Evolutionary conservation across 2,113 vertebrate species (phyloP), one percentile per base, ranked within the genome.

Genomic region (Pituophis catenifer): DNA sequence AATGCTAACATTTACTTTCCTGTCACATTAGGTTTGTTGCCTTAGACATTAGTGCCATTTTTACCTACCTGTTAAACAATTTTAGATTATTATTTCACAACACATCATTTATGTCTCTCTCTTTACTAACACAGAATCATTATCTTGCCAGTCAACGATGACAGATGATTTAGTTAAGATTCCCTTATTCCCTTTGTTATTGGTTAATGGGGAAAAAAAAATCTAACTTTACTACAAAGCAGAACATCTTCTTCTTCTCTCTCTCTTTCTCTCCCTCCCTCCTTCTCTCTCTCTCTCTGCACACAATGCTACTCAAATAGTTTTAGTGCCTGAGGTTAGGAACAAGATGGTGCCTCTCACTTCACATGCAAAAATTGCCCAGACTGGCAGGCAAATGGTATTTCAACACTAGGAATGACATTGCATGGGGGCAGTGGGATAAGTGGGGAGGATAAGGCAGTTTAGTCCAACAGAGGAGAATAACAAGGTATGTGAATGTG

Each of bases 41-140:
- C 0, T 15, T 26, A 91, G 89, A 38, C 0, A 81, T 93, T 93
- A 94, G 62, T 89, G 17, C 1, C 89, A n/a, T 88, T 95, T 95
- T 94, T n/a, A 88, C 3, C 89, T 58, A 55, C 5, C 12, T 89
- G n/a, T 94, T 93, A 94, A 94, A 94, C n/a, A 94, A 85, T 93
- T 93, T 93, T 0, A 0, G 93, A 50, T 59, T 94, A 81, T 89
- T 94, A 8, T 33, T 94, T 93, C 21, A 87, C 92, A 94, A 93
- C 91, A 93, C 13, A 88, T 91, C 3, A 50, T 75, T 95, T 94
- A 15, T 90, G 7, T 86, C 44, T 48, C 57, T 92, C 1, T 92
- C 0, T 3, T 95, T 94, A 85, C 55, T 86, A 90, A 94, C 19
- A 54, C 8, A 26, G 89, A 55, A 11, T 11, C 29, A 90, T 92